phyloP scores from a whole-genome alignment of 2,113 vertebrate species.

The Rhombomys opimus region DNA sequence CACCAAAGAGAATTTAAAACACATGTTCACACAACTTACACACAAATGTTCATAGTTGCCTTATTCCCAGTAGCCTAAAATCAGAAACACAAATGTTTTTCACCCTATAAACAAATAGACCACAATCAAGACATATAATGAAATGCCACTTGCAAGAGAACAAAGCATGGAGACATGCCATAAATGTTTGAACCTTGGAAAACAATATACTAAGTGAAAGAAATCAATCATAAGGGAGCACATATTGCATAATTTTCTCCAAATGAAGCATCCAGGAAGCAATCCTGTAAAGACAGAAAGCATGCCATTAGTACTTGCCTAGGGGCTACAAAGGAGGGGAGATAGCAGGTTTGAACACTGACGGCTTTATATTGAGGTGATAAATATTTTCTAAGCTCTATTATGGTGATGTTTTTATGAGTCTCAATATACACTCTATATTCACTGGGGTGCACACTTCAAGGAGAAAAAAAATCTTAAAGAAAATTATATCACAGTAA shows the following conservation, averaged over 20 bases:
- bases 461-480: not conserved
- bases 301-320: not conserved
- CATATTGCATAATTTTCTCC: not conserved
- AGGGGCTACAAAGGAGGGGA: not conserved
- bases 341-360: not conserved
- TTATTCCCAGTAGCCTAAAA: not conserved
- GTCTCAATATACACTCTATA: not conserved
- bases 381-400: constrained; percentile 9
- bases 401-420: not conserved
- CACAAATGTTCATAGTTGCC: not conserved
- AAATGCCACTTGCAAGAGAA: not conserved
- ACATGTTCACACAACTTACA: not conserved
- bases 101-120: not conserved
- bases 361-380: not conserved
- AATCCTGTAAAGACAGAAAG: not conserved
- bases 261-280: not conserved
- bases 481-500: not conserved
- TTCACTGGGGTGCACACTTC: not conserved
- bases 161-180: not conserved
- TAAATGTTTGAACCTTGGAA: not conserved
- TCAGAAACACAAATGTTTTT: not conserved
- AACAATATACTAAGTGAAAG: not conserved
- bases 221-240: not conserved
- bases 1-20: not conserved
- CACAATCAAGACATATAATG: not conserved